Evolutionary conservation across 2,113 vertebrate genomes (phyloP), one percentile per base, ranked within the genome.

Genomic region (Chaetodon trifascialis): DNA sequence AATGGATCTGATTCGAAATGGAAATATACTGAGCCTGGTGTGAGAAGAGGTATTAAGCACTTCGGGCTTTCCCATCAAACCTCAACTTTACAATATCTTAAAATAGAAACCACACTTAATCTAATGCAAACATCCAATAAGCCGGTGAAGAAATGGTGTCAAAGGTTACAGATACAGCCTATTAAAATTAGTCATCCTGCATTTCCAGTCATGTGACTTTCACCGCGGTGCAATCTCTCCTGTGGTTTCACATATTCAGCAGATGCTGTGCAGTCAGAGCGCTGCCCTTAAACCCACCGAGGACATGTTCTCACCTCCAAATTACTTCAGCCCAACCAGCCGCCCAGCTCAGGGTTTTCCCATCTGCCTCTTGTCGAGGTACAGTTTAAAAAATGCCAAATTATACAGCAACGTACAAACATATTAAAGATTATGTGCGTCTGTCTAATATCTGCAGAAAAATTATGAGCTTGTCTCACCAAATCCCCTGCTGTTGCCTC

Each of bases 251-350:
- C 47, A 62, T 65, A 55, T 34, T 55, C 25, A 76, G 85, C n/a
- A 76, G 85, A 84, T 68, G 66, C 72, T 67, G 69, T 30, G 36
- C 42, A 10, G 55, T 34, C 23, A 11, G 5, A 71, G 36, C 19
- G 0, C 5, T 67, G 78, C 34, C 17, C 47, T 77, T 71, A 71
- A 86, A 81, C 44, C 77, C 46, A 63, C 25, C 60, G 58, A 79
- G 70, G 44, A 63, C 54, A 49, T 12, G 25, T 68, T 69, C 46
- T 84, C 60, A 46, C 7, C 25, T 36, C 52, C 21, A 71, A 86
- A 91, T 91, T 82, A 86, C 46, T 75, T 58, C 36, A 79, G 34
- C 38, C 49, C 55, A 74, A 78, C 54, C 83, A 78, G 62, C 80
- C 76, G 83, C 47, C 79, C 66, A 54, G 60, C 44, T 25, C 49